phyloP scores from a whole-genome alignment of 2,888 invertebrate species.

The Allacma fusca region DNA sequence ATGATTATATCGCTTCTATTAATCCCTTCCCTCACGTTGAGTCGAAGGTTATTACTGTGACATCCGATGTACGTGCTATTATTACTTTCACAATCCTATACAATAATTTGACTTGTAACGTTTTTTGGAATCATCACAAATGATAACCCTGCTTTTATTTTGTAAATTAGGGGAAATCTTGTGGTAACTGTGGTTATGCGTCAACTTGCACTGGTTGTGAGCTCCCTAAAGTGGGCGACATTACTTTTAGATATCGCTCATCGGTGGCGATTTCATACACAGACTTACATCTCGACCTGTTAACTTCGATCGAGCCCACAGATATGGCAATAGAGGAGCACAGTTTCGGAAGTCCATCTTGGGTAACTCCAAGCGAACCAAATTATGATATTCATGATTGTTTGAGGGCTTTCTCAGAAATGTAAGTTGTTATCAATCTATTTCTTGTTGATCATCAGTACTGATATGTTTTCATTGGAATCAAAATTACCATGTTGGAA shows the following conservation, averaged over 20 bases:
- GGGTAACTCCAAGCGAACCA: constrained; percentile 53
- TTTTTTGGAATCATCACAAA: background rate
- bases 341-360: constrained; percentile 24
- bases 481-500: too few relatives aligned
- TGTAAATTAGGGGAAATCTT: constrained; percentile 68
- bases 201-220: constrained; percentile 70
- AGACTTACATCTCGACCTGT: constrained; percentile 64
- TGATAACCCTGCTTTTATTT: constrained; percentile 8
- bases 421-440: constrained; percentile 63
- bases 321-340: constrained; percentile 53
- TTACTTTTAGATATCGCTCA: constrained; percentile 69
- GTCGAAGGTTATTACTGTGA: constrained; percentile 49
- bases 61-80: constrained; percentile 52
- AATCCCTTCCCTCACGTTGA: constrained; percentile 65
- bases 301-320: constrained; percentile 61
- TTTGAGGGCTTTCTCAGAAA: constrained; percentile 71
- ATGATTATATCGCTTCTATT: constrained; percentile 66
- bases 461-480: too few relatives aligned
- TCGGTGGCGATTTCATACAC: constrained; percentile 67
- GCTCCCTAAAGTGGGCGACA: constrained; percentile 65
- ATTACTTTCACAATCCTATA: background rate
- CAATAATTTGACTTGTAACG: background rate
- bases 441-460: too few relatives aligned
- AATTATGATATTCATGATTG: constrained; percentile 67
- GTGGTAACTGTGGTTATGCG: constrained; percentile 70